Conservation (phyloP, 2,888 invertebrate genomes). For the Calameuta idolon region DNA sequence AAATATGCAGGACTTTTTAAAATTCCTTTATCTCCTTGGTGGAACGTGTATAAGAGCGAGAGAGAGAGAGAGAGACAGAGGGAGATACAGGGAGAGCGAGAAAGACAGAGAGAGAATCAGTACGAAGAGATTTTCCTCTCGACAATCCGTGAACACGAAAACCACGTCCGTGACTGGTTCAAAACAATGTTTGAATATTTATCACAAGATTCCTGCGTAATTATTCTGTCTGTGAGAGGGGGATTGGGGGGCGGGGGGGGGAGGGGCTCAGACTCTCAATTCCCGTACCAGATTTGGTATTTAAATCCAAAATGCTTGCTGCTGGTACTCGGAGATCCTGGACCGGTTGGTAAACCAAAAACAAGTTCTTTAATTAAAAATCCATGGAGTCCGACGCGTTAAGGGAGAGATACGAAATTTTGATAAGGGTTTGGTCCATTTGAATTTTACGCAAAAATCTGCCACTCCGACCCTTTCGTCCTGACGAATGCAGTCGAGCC, state of each 20-base stretch:
- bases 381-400: neutral
- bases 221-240: neutral
- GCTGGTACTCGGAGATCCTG: neutral
- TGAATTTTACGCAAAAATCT: neutral
- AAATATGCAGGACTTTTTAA: neutral
- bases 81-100: no score
- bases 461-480: neutral
- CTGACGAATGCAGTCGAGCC: neutral
- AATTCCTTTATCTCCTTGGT: neutral
- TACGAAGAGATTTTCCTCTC: neutral
- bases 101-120: neutral
- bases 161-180: neutral
- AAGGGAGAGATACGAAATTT: neutral
- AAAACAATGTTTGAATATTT: conserved; percentile 10
- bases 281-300: neutral
- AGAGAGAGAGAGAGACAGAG: no score
- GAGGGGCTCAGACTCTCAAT: no score
- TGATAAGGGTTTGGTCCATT: neutral
- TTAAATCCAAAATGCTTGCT: neutral
- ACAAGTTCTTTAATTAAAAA: conserved; percentile 9
- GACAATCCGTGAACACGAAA: neutral
- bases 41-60: neutral
- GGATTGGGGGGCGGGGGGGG: no score
- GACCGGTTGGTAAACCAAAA: neutral
- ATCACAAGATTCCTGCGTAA: conserved; percentile 8